Conservation (phyloP, 2,888 invertebrate genomes). For the Habroteleia sp. region DNA sequence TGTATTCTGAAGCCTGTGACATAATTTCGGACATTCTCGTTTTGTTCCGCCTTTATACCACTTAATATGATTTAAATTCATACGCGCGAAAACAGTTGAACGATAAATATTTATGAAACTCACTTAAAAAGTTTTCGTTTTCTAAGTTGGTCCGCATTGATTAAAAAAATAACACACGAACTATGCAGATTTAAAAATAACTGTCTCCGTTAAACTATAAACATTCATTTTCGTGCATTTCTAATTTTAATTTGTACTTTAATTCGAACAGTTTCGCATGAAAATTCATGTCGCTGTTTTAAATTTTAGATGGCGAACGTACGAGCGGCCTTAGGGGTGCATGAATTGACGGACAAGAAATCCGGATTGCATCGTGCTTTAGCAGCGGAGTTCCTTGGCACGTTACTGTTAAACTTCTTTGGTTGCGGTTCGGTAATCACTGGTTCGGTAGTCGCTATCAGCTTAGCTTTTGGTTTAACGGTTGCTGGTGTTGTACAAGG, state of each 20-base stretch:
- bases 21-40: slow-evolving; percentile 18
- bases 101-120: not conserved
- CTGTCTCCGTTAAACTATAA: too few relatives aligned
- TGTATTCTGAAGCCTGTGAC: slow-evolving; percentile 10
- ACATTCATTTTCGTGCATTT: too few relatives aligned
- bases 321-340: slow-evolving; percentile 85
- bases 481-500: slow-evolving; percentile 92
- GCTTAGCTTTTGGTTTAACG: slow-evolving; percentile 92
- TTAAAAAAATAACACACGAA: too few relatives aligned
- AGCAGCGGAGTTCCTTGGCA: slow-evolving; percentile 93
- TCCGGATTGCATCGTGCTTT: slow-evolving; percentile 89
- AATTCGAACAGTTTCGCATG: not conserved
- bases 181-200: too few relatives aligned
- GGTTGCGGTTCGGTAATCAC: slow-evolving; percentile 89
- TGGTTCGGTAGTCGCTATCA: slow-evolving; percentile 86
- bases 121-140: too few relatives aligned
- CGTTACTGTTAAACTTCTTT: slow-evolving; percentile 92
- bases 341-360: slow-evolving; percentile 87
- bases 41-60: not conserved
- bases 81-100: not conserved
- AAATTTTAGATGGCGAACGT: slow-evolving; percentile 83
- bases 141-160: too few relatives aligned
- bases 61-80: not conserved
- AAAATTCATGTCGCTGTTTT: slow-evolving; percentile 15
- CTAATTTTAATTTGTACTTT: too few relatives aligned